Conservation (phyloP, 2,113 vertebrate species). For the Cromileptes altivelis region DNA sequence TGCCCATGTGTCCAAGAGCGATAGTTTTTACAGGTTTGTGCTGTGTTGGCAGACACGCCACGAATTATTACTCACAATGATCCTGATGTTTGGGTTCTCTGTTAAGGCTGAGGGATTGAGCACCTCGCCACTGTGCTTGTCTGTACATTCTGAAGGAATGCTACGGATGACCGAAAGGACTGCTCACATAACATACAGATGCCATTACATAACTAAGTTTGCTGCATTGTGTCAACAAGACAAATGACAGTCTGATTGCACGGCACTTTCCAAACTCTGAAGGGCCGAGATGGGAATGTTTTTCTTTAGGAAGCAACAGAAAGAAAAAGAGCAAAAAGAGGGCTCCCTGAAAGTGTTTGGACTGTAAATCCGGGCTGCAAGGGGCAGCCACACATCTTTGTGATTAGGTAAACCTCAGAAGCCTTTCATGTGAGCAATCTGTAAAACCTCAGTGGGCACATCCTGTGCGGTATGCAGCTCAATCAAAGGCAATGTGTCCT, state of each 20-base stretch:
- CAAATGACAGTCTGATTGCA: slow-evolving; percentile 58
- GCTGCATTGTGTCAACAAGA: slow-evolving; percentile 71
- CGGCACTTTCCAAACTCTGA: slow-evolving; percentile 34
- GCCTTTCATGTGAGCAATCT: slow-evolving; percentile 78
- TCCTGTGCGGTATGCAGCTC: slow-evolving; percentile 72
- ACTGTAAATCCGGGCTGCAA: slow-evolving; percentile 63
- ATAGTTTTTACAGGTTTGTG: slow-evolving; percentile 53
- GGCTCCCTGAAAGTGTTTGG: slow-evolving; percentile 66
- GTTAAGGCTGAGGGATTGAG: slow-evolving; percentile 24
- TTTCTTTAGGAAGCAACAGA: slow-evolving; percentile 32
- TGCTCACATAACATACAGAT: slow-evolving; percentile 67
- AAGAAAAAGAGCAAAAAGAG: slow-evolving; percentile 49
- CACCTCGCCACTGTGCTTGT: slow-evolving; percentile 16
- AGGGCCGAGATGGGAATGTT: slow-evolving; percentile 35
- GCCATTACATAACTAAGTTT: slow-evolving; percentile 71
- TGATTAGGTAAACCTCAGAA: slow-evolving; percentile 79
- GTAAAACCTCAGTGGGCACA: slow-evolving; percentile 75
- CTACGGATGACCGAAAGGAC: slow-evolving; percentile 46
- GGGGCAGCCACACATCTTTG: slow-evolving; percentile 74
- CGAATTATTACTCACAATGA: slow-evolving; percentile 47
- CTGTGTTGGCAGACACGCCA: slow-evolving; percentile 23
- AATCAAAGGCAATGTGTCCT: slow-evolving; percentile 66
- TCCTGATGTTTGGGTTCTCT: slow-evolving; percentile 14
- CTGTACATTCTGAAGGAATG: slow-evolving; percentile 59
- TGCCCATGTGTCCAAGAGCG: slow-evolving; percentile 26